These are phyloP conservation scores for Drosophila sordidapex DNA, from an alignment of 2,888 invertebrate genomes.

Conservation along the genomic window DNA sequence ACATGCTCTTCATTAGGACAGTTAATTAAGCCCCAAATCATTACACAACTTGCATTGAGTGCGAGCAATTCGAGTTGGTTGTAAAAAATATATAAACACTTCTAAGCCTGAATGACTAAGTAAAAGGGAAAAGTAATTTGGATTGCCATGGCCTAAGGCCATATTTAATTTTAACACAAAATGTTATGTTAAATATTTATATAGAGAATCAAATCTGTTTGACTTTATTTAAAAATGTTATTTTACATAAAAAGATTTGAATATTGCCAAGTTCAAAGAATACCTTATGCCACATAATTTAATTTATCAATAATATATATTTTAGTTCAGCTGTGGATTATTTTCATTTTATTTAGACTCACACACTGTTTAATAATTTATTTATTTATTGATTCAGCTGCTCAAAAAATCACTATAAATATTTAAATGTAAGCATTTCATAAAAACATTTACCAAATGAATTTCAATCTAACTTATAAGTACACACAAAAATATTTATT, in stretches of 20 bases:
- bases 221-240: neutral
- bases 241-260: neutral
- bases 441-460: neutral
- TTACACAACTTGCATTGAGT: slow-evolving; percentile 61
- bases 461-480: neutral
- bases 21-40: slow-evolving; percentile 76
- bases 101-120: neutral
- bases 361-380: neutral
- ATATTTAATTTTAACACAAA: neutral
- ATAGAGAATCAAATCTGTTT: neutral
- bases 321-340: neutral
- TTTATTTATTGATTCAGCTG: neutral
- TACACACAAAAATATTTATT: too few species aligned
- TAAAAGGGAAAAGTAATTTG: slow-evolving; percentile 22
- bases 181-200: neutral
- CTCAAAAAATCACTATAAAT: neutral
- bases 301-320: neutral
- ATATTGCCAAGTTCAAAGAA: too few species aligned
- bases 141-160: neutral
- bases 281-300: neutral
- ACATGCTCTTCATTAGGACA: slow-evolving; percentile 67
- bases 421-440: neutral
- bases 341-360: neutral
- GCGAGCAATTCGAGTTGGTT: slow-evolving; percentile 37
- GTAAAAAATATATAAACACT: slow-evolving; percentile 3